Evolutionary conservation across 1,140 invertebrate genomes (phyloP).

Genomic region (Eciton burchellii): DNA sequence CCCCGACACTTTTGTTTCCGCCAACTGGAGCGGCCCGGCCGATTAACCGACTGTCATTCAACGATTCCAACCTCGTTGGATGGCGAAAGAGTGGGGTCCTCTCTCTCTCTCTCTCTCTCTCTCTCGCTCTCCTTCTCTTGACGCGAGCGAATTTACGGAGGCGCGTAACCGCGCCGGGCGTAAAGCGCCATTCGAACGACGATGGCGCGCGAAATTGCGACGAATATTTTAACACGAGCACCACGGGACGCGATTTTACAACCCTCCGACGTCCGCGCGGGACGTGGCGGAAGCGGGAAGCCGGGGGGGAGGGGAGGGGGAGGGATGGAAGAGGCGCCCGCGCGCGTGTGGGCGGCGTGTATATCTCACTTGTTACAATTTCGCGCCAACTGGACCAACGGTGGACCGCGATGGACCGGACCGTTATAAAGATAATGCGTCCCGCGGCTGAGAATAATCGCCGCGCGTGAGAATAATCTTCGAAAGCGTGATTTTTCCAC

Average conservation of each 20-base stretch:
- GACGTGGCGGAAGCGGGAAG: too few relatives aligned
- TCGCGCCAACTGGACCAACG: too few relatives aligned
- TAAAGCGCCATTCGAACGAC: constrained; percentile 30
- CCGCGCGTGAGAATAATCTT: too few relatives aligned
- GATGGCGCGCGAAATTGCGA: constrained; percentile 19
- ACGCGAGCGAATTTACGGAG: constrained; percentile 34
- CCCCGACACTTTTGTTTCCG: constrained; percentile 59
- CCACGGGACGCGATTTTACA: background rate
- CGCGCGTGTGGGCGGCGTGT: too few relatives aligned
- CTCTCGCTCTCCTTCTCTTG: background rate
- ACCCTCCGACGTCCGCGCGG: too few relatives aligned
- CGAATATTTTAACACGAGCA: constrained; percentile 37
- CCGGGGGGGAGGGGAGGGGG: too few relatives aligned
- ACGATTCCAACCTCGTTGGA: constrained; percentile 33
- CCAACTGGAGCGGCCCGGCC: constrained; percentile 48
- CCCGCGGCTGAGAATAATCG: background rate
- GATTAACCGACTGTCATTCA: constrained; percentile 57
- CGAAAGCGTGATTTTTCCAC: background rate
- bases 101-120: background rate
- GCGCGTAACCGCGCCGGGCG: constrained; percentile 3
- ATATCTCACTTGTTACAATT: background rate
- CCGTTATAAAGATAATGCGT: constrained; percentile 1
- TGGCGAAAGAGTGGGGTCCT: background rate
- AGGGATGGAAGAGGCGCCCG: background rate
- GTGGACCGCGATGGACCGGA: background rate